These are phyloP conservation scores for Digitonthophagus gazella DNA, from an alignment of 2,888 invertebrate species.

Conservation along the genomic window DNA sequence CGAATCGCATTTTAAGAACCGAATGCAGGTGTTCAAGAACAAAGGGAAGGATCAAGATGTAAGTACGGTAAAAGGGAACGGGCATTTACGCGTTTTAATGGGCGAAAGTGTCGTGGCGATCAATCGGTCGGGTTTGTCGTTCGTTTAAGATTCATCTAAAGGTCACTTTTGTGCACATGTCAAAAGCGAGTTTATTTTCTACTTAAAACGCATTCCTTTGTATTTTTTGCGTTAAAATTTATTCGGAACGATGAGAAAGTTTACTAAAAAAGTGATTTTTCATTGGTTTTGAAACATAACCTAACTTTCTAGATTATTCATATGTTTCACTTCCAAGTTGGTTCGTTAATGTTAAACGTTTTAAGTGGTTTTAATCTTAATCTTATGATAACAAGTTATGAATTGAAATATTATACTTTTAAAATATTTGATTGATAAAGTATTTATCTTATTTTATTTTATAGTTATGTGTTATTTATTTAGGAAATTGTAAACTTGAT, in stretches of 20 bases:
- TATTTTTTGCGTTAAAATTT: neutral
- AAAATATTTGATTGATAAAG: no score
- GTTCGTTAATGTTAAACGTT: neutral
- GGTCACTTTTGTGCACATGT: conserved; percentile 11
- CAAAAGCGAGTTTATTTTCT: neutral
- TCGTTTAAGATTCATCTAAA: neutral
- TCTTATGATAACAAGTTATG: no score
- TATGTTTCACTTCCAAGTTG: neutral
- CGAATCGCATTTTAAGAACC: conserved; percentile 75
- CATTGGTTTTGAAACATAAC: neutral
- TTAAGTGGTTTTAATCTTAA: neutral
- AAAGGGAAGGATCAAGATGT: conserved; percentile 99
- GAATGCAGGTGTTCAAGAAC: conserved; percentile 96
- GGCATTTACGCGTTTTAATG: no score
- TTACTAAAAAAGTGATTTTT: neutral
- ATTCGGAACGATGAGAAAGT: no score
- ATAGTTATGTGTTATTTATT: no score
- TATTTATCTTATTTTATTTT: no score
- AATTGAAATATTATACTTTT: no score
- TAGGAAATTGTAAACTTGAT: no score
- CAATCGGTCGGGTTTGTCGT: neutral
- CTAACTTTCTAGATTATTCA: neutral
- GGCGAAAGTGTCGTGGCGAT: no score
- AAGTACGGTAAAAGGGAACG: no score
- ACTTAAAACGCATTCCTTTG: neutral